Conservation (phyloP, 2,113 vertebrate species). For the Arvicanthis niloticus region DNA sequence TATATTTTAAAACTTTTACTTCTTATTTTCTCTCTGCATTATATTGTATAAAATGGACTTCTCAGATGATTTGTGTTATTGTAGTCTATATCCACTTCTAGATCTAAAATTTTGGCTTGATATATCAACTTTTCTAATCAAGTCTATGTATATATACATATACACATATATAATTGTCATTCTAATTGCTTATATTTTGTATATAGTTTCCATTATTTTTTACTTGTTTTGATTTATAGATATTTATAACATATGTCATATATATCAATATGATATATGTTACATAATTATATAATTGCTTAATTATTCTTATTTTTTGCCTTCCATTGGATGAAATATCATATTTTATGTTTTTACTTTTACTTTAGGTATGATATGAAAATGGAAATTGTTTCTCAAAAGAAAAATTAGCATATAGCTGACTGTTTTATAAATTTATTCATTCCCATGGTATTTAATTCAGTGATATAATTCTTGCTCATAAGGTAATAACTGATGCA, state of each 20-base stretch:
- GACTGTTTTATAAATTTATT: neutral
- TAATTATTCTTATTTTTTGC: neutral
- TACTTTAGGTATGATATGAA: neutral
- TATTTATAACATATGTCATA: too few species aligned
- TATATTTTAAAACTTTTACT: neutral
- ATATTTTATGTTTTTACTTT: neutral
- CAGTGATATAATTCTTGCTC: neutral
- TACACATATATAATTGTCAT: neutral
- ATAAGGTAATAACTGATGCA: neutral
- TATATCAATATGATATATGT: neutral
- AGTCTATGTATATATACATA: neutral
- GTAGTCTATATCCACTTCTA: neutral
- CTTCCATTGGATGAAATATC: neutral
- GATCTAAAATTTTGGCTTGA: neutral
- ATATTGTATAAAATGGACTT: too few species aligned
- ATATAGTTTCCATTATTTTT: neutral
- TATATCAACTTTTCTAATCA: neutral
- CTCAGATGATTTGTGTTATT: neutral
- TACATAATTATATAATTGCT: neutral
- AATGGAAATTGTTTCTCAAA: neutral
- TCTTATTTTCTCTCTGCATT: neutral
- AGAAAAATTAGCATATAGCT: neutral
- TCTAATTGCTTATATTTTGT: neutral
- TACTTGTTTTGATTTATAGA: neutral
- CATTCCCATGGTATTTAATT: neutral